These are phyloP conservation scores for Harlomillsia oculata DNA, from an alignment of 1,140 invertebrate species.

Conservation along the genomic window DNA sequence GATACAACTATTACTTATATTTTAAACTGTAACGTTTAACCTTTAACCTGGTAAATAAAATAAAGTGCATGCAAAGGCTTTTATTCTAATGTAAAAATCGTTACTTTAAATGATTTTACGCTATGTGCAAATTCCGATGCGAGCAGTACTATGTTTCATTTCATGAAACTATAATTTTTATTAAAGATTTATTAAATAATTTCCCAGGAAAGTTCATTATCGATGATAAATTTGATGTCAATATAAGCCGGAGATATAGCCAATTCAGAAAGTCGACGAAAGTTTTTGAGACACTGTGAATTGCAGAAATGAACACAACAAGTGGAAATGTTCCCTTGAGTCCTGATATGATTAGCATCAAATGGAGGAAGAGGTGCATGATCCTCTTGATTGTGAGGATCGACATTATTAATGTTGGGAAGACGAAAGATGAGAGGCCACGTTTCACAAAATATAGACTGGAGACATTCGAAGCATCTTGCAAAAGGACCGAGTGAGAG, in stretches of 20 bases:
- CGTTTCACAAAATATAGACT: constrained; percentile 18
- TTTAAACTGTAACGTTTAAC: too few relatives aligned
- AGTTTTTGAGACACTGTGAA: not conserved
- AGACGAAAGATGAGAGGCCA: constrained; percentile 17
- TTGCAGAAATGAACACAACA: constrained; percentile 11
- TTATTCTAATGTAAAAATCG: too few relatives aligned
- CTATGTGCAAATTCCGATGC: too few relatives aligned
- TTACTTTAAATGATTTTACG: too few relatives aligned
- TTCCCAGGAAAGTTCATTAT: constrained; percentile 12
- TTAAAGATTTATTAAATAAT: not conserved
- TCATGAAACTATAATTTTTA: not conserved
- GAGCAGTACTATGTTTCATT: too few relatives aligned
- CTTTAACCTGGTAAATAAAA: too few relatives aligned
- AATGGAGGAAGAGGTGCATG: constrained; percentile 2
- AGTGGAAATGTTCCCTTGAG: constrained; percentile 5
- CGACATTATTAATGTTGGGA: not conserved
- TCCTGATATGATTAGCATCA: constrained; percentile 8
- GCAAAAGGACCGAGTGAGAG: constrained; percentile 11
- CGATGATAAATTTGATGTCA: constrained; percentile 4
- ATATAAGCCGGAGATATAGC: constrained; percentile 1
- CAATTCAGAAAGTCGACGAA: constrained; percentile 2
- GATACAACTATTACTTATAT: too few relatives aligned
- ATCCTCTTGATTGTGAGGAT: not conserved
- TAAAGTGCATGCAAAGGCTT: too few relatives aligned
- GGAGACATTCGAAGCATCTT: constrained; percentile 18